Evolutionary conservation across 2,113 vertebrate species (phyloP).

Genomic region (Pheucticus melanocephalus): DNA sequence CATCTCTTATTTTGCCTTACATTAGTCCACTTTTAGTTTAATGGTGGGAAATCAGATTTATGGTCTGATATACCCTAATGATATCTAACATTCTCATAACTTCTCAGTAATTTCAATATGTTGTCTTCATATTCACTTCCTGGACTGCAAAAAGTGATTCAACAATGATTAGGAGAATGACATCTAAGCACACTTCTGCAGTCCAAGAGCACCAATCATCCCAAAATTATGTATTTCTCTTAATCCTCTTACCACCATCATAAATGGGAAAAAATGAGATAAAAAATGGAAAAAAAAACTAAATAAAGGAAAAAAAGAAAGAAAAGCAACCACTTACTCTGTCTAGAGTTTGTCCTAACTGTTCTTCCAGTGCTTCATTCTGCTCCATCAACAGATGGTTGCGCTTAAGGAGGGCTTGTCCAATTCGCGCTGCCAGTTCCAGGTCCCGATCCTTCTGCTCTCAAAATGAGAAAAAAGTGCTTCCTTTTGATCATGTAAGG

Average conservation of each 20-base stretch:
- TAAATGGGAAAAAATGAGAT: neutral
- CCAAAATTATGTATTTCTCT: neutral
- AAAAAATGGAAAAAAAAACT: rapidly evolving
- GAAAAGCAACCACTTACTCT: conserved; percentile 74
- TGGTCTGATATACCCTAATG: neutral
- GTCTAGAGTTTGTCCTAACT: conserved; percentile 88
- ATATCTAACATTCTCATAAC: neutral
- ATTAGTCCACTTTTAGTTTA: neutral
- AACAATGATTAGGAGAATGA: neutral
- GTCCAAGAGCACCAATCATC: neutral
- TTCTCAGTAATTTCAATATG: neutral
- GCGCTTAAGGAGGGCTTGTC: conserved; percentile 92
- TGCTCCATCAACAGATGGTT: conserved; percentile 90
- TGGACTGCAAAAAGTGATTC: neutral
- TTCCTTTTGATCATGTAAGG: neutral
- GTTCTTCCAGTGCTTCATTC: conserved; percentile 92
- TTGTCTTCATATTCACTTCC: neutral
- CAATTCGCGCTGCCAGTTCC: conserved; percentile 94
- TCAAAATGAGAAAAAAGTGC: neutral
- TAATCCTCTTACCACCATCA: neutral
- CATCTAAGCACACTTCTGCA: neutral
- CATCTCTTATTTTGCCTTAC: neutral
- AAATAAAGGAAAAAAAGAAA: neutral
- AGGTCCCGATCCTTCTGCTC: conserved; percentile 91
- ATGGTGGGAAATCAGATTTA: neutral